Percentiles rank a stretch among this genome's conserved stretches.
phyloP scores from a whole-genome alignment of 37 sponge, comb jelly and placozoan genomes.

The Ephydatia muelleri region DNA sequence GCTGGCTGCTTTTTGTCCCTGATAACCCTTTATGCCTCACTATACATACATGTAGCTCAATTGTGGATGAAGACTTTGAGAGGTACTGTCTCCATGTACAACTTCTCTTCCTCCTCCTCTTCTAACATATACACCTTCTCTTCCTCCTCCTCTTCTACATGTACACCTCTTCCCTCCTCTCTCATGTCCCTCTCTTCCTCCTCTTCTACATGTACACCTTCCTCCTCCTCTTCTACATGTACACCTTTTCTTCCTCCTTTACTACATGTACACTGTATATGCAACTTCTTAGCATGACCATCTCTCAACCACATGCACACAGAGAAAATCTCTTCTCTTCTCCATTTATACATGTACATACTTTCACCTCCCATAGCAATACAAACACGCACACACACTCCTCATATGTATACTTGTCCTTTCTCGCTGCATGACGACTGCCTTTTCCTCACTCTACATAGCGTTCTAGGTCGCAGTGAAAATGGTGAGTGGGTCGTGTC shows the following conservation, averaged over 20 bases:
- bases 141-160: background rate
- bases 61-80: slow-evolving; percentile 57
- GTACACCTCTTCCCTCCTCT: too few species aligned
- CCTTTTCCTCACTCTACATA: background rate
- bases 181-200: too few species aligned
- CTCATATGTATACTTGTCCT: too few species aligned
- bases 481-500: slow-evolving; percentile 61
- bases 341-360: too few species aligned
- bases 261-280: too few species aligned
- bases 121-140: background rate
- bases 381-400: too few species aligned
- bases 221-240: too few species aligned
- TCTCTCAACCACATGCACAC: too few species aligned
- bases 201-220: slow-evolving; percentile 44
- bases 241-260: background rate
- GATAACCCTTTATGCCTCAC: background rate
- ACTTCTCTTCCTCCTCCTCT: background rate
- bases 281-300: background rate
- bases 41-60: slow-evolving; percentile 8
- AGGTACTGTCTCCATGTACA: slow-evolving; percentile 11
- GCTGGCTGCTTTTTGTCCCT: background rate
- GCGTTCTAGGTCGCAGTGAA: slow-evolving; percentile 58
- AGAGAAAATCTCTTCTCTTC: too few species aligned
- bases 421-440: background rate
- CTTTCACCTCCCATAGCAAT: too few species aligned